These are phyloP conservation scores for Coregonus suidteri DNA, from an alignment of 2,797 vertebrate genomes.

Conservation along the genomic window DNA sequence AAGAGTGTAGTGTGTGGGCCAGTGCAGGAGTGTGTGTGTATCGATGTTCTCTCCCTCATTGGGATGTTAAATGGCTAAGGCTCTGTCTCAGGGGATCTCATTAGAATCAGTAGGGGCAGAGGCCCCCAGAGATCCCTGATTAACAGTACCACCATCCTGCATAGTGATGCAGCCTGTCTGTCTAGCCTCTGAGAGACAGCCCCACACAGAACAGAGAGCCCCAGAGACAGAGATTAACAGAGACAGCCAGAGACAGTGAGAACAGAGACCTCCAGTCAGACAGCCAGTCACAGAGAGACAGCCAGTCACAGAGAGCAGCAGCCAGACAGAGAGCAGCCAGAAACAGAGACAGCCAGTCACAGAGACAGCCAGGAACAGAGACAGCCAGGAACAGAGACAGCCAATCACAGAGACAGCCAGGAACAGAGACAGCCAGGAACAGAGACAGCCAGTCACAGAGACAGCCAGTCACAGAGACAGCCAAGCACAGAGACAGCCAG, in stretches of 20 bases:
- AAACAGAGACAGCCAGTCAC: background rate
- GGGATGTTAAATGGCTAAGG: conserved; percentile 60
- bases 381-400: background rate
- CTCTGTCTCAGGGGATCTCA: conserved; percentile 73
- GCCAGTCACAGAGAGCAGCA: conserved; percentile 8
- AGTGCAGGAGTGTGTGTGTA: conserved; percentile 37
- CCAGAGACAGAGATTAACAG: conserved; percentile 20
- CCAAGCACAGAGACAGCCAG: too few relatives aligned
- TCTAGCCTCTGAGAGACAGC: conserved; percentile 63
- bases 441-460: conserved; percentile 65
- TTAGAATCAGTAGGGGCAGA: conserved; percentile 71
- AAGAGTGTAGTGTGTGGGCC: conserved; percentile 13
- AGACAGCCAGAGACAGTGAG: conserved; percentile 19
- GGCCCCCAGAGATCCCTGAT: conserved; percentile 72
- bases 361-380: conserved; percentile 43
- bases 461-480: conserved; percentile 21
- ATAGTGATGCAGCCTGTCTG: conserved; percentile 75
- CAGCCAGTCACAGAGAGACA: background rate
- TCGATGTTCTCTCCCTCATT: conserved; percentile 54
- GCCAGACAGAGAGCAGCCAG: background rate
- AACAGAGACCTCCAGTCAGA: background rate
- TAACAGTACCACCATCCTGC: conserved; percentile 65
- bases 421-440: conserved; percentile 61
- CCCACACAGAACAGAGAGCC: conserved; percentile 56
- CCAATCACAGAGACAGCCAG: conserved; percentile 55